These are phyloP conservation scores for Tolmerus cingulatus DNA, from an alignment of 2,888 invertebrate species.

Conservation along the genomic window DNA sequence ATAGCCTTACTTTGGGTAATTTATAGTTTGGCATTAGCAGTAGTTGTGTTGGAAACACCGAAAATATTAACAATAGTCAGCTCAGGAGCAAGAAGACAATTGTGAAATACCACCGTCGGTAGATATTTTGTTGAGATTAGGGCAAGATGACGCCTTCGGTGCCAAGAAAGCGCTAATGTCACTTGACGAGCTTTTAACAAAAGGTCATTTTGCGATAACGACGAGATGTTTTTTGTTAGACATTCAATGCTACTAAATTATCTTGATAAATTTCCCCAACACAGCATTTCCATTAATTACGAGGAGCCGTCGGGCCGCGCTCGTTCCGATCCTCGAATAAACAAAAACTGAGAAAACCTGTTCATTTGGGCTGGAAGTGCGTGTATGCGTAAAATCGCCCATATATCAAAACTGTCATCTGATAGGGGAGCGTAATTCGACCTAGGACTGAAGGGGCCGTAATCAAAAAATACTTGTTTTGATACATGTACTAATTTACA, in stretches of 20 bases:
- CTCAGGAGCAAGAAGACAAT: neutral
- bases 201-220: conserved; percentile 38
- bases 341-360: conserved; percentile 33
- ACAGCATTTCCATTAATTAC: conserved; percentile 31
- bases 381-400: conserved; percentile 20
- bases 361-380: conserved; percentile 17
- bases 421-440: conserved; percentile 7
- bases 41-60: neutral
- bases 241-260: conserved; percentile 31
- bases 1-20: neutral
- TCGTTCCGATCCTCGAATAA: neutral
- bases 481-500: conserved; percentile 31
- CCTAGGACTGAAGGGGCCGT: neutral
- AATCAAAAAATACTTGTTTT: conserved; percentile 36
- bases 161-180: conserved; percentile 34
- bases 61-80: neutral
- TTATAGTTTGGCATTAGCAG: neutral
- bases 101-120: neutral
- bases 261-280: conserved; percentile 30
- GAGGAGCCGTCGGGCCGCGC: neutral
- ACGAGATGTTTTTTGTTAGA: conserved; percentile 22
- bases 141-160: neutral
- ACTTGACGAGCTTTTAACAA: conserved; percentile 33
- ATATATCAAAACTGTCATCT: conserved; percentile 39
- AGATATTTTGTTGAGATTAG: neutral